Evolutionary conservation across 2,888 invertebrate genomes (phyloP), one percentile per base, ranked within the genome.

Genomic region (Phengaris arion): DNA sequence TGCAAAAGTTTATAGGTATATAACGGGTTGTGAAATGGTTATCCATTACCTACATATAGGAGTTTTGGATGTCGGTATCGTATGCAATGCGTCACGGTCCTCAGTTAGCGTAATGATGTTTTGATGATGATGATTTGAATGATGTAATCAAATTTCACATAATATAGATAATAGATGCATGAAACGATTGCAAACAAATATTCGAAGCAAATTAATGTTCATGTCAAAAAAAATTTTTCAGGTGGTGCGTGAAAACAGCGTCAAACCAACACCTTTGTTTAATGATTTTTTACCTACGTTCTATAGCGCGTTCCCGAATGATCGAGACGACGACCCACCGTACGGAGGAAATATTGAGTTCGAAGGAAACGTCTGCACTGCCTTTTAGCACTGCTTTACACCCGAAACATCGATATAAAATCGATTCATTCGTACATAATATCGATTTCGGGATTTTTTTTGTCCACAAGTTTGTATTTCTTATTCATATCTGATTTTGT

Each of bases 281-380:
- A 89, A 89, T 81, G 92, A 92, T 83, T 93, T 93, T 85, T 85
- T 94, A 81, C 93, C 94, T 77, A 85, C 90, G 76, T 83, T 94
- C 74, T 92, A 91, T 84, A 89, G 85, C 81, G 90, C 90, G 70
- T 91, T 89, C 89, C 86, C 88, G 70, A 84, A 84, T 22, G 89
- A 89, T 78, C 85, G 86, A 76, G 87, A 85, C 6, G 78, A 78
- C 6, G 77, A 81, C 0, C 80, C 78, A 5, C 76, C 82, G 0
- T 81, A 84, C 77, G 84, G 83, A 1, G 86, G 86, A 0, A 89
- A 88, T 80, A 85, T 91, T 15, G 92, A 93, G 78, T 90, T 93
- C 77, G 92, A 93, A 75, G 91, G 90, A 0, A 93, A 92, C 81
- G 89, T 89, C 2, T 94, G 94, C 79, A 89, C 92, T 46, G 88